These are phyloP conservation scores for Polypedilum vanderplanki DNA, from an alignment of 1,140 invertebrate species.

Conservation along the genomic window DNA sequence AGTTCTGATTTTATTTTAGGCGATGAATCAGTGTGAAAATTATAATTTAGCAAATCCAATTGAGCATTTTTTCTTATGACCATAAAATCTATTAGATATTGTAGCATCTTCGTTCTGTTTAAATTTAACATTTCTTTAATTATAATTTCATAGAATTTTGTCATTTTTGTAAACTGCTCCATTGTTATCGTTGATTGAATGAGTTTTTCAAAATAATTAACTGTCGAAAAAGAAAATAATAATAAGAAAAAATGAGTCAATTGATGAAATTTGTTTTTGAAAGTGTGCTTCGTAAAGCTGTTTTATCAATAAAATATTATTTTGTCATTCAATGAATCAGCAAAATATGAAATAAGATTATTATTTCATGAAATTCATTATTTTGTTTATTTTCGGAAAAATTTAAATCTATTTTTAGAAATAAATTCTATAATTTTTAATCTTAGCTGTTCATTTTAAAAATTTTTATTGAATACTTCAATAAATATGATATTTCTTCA, in stretches of 20 bases:
- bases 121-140: constrained; percentile 22
- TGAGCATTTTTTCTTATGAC: not conserved
- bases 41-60: not conserved
- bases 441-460: too few species aligned
- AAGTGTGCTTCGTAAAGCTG: not conserved
- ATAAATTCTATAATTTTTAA: too few species aligned
- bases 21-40: not conserved
- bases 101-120: not conserved
- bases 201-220: constrained; percentile 6
- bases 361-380: too few species aligned
- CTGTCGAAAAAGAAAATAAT: not conserved
- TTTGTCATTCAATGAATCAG: too few species aligned
- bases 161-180: not conserved
- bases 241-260: not conserved
- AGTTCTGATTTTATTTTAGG: not conserved
- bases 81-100: constrained; percentile 12
- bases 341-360: too few species aligned
- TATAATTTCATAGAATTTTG: constrained; percentile 5
- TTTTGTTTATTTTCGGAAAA: too few species aligned
- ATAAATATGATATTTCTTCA: too few species aligned
- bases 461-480: too few species aligned
- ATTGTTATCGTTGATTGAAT: not conserved
- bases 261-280: not conserved
- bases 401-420: too few species aligned
- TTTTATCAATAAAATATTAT: not conserved